Evolutionary conservation across 2,888 invertebrate species (phyloP), one percentile per base, ranked within the genome.

Genomic region (Ochlodes sylvanus): DNA sequence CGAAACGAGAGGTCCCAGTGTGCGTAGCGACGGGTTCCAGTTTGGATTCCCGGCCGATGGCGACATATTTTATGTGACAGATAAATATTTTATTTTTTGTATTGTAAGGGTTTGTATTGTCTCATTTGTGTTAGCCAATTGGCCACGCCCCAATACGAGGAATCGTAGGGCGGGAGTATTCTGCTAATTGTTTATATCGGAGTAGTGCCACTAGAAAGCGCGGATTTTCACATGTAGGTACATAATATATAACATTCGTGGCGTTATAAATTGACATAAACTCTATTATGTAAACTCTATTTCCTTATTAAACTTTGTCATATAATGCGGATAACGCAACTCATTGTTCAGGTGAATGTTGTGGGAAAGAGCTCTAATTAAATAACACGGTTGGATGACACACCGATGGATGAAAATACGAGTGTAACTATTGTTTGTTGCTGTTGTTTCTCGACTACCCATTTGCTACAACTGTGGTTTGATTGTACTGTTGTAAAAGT

Each of bases 201-300:
- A 7, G 7, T 17, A 17, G 17, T 17, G 47, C 15, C 3, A 44
- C 15, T 44, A 44, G 47, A 47, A 47, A 47, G 12, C 19, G 9
- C 50, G 17, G n/a, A 7, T 47, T 17, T 50, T 50, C 19, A 10
- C 19, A 10, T n/a, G n/a, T n/a, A n/a, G n/a, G n/a, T n/a, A n/a
- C n/a, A n/a, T n/a, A n/a, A n/a, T 19, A 2, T n/a, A 19, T 50
- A 47, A 15, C 17, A 66, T 69, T 63, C 54, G 55, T 61, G 70
- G 69, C 69, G 73, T 76, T 72, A 68, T 68, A 66, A 66, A 70
- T 38, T 56, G n/a, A 56, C 34, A 19, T 50, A 50, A 21, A n/a
- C n/a, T n/a, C n/a, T 19, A 27, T 50, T 50, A 19, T 50, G 50
- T 50, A 50, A 50, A 50, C 19, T 50, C 50, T 21, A 19, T 50